Percentiles rank a stretch among this genome's conserved stretches.
phyloP scores from a whole-genome alignment of 2,888 invertebrate genomes.

The Serrognathus titanus region DNA sequence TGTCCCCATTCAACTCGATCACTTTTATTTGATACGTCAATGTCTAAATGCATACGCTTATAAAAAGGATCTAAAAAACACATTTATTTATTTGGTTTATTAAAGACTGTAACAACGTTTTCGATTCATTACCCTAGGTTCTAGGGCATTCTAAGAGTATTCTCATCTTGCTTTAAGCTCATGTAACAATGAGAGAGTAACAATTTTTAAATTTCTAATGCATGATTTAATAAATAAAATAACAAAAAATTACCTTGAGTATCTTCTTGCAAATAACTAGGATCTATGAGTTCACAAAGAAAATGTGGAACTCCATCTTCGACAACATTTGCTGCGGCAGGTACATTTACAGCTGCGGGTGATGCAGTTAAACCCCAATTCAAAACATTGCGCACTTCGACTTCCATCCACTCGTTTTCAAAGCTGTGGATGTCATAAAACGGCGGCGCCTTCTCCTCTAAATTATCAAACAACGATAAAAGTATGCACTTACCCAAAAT shows the following conservation, averaged over 20 bases:
- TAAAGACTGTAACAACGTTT: too few species aligned
- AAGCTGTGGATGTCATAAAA: conserved; percentile 76
- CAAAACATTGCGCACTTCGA: conserved; percentile 67
- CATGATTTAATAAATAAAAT: background rate
- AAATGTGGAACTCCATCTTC: conserved; percentile 58
- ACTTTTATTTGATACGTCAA: conserved; percentile 78
- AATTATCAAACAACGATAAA: conserved; percentile 9
- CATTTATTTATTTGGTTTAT: too few species aligned
- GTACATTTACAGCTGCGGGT: conserved; percentile 32
- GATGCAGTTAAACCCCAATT: conserved; percentile 41
- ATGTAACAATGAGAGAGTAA: too few species aligned
- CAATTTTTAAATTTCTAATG: conserved; percentile 1
- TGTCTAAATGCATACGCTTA: conserved; percentile 83
- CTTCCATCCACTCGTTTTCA: conserved; percentile 90
- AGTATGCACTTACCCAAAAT: conserved; percentile 36
- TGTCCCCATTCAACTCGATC: conserved; percentile 96
- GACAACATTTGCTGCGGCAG: conserved; percentile 34
- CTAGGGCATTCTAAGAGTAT: too few species aligned
- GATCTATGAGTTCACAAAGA: conserved; percentile 58
- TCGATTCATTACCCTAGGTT: too few species aligned
- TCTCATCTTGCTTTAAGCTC: too few species aligned
- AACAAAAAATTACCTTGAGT: conserved; percentile 44
- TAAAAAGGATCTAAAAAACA: conserved; percentile 54
- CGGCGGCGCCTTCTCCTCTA: conserved; percentile 57
- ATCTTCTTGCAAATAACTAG: conserved; percentile 55